Conservation (phyloP, 2,113 vertebrate genomes). For the Lathamus discolor region DNA sequence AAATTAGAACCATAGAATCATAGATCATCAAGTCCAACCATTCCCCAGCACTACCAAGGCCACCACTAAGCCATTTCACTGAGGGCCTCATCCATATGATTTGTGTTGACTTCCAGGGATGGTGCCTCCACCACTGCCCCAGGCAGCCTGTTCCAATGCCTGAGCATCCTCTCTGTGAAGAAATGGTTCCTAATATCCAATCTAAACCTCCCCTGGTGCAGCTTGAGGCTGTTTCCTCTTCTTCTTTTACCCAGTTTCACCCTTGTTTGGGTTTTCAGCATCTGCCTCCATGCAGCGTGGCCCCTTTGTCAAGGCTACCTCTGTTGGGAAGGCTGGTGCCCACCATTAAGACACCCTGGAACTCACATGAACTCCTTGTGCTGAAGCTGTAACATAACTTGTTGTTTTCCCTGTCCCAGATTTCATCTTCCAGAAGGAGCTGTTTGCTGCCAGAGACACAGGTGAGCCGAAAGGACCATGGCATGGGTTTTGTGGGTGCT, state of each 20-base stretch:
- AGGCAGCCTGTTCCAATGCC: not conserved
- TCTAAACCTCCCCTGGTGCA: not conserved
- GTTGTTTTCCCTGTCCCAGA: conserved; percentile 9
- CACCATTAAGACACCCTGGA: not conserved
- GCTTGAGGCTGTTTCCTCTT: not conserved
- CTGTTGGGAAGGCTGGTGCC: not conserved
- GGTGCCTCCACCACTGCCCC: not conserved
- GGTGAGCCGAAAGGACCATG: rapidly evolving
- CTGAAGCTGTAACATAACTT: not conserved
- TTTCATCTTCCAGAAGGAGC: conserved; percentile 46
- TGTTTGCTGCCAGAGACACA: conserved; percentile 24
- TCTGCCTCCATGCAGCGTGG: not conserved
- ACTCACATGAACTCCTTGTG: not conserved
- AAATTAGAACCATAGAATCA: not conserved
- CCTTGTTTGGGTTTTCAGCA: not conserved
- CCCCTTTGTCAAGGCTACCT: not conserved
- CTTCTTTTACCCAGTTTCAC: not conserved
- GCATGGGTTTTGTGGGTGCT: not conserved
- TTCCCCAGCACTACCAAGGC: not conserved
- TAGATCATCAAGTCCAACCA: not conserved
- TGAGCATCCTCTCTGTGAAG: not conserved
- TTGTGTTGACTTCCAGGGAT: not conserved
- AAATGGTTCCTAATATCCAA: not conserved
- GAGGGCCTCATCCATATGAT: not conserved
- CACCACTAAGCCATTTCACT: not conserved